phyloP scores from a whole-genome alignment of 2,797 vertebrate species.

The Capromys pilorides region DNA sequence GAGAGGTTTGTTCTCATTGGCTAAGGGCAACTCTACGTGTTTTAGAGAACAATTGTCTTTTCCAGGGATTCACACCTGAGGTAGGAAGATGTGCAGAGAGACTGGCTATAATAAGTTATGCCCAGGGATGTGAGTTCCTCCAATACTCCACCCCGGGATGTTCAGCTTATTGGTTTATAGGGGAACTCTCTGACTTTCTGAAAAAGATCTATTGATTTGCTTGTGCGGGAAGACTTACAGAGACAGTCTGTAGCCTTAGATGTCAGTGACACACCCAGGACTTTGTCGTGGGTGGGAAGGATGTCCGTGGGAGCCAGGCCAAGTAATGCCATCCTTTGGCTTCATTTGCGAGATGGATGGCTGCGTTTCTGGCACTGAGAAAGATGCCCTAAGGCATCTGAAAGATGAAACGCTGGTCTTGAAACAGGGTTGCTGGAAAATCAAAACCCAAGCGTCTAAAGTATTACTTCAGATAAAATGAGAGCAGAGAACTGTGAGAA shows the following conservation, averaged over 20 bases:
- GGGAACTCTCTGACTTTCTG: slow-evolving; percentile 32
- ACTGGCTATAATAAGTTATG: not conserved
- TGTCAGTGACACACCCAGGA: slow-evolving; percentile 19
- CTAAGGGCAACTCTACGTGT: not conserved
- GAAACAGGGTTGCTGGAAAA: slow-evolving; percentile 63
- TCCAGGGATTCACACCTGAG: not conserved
- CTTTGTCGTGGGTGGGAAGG: slow-evolving; percentile 48
- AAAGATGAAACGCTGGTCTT: slow-evolving; percentile 69
- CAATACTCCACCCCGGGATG: not conserved
- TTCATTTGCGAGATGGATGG: slow-evolving; percentile 64
- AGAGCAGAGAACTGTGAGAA: slow-evolving; percentile 33
- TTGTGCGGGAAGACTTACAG: slow-evolving; percentile 56
- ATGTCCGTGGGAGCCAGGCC: slow-evolving; percentile 61
- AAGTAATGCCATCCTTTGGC: slow-evolving; percentile 63
- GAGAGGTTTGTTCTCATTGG: not conserved
- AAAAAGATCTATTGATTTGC: slow-evolving; percentile 64
- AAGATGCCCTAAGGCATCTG: slow-evolving; percentile 58
- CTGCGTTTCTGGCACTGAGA: slow-evolving; percentile 63
- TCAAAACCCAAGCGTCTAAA: slow-evolving; percentile 59
- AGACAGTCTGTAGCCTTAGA: slow-evolving; percentile 41
- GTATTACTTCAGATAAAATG: slow-evolving; percentile 49
- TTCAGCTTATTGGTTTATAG: slow-evolving; percentile 38
- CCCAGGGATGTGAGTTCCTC: not conserved
- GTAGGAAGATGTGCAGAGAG: not conserved
- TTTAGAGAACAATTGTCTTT: slow-evolving; percentile 28